Evolutionary conservation across 2,113 vertebrate species (phyloP), one percentile per base, ranked within the genome.

Genomic region (Odobenus rosmarus): DNA sequence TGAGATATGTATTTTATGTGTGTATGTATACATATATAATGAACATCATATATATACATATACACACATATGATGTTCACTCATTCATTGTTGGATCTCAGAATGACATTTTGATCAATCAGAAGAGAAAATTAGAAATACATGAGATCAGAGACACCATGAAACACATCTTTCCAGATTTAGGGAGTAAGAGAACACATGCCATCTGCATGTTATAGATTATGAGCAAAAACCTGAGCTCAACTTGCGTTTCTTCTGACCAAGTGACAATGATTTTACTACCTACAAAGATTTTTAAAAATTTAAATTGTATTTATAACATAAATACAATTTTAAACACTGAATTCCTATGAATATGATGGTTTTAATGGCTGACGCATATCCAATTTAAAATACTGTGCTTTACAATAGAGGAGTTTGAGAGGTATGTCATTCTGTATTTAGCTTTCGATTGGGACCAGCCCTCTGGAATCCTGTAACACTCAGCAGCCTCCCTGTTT

Each of bases 101-200:
- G 57, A 90, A 71, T n/a, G 19, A 79, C 39, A 76, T 71, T 93
- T 88, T 42, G 33, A 90, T 51, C 53, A 72, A 88, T 53, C 16
- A 67, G 90, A 87, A 91, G 77, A 77, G 57, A 83, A 90, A 90
- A 79, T 42, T n/a, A 82, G 57, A 69, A 83, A 49, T 36, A 55
- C 13, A 3, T 3, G n/a, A 69, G 74, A 59, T 39, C 59, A 85
- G 64, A 82, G 39, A 67, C 1, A 46, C 61, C 28, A 4, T 49
- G 51, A 92, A 86, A 86, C 16, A 13, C 1, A n/a, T 59, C n/a
- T 77, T 62, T 61, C 59, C 53, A 94, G 76, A 26, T 53, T 53
- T 81, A 71, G 42, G 28, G n/a, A 61, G 39, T 39, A 33, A 92
- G 36, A 88, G 19, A 93, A 79, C 2, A 31, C 13, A 33, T 1